Base-by-base conservation (phyloP, 2,888 invertebrate species). In the Agrotis segetum region DNA sequence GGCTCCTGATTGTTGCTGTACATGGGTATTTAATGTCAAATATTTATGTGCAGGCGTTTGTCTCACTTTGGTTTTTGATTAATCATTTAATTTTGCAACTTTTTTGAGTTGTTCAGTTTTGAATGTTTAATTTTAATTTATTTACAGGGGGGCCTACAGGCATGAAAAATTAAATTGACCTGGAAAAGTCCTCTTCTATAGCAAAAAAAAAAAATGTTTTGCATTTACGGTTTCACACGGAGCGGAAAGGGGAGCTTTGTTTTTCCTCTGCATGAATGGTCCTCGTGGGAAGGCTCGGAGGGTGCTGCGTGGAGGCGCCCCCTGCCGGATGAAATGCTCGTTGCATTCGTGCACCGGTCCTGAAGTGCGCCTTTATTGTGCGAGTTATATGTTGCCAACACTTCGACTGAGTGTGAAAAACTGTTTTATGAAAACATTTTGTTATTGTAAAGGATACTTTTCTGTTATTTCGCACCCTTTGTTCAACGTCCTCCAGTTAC, bases 241-340 rank as follows among this genome's bases (percentile, higher is more conserved):
- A 83, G 52, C 69, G 68, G 76, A 84, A 86, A 81, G 76, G 82
- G 83, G 73, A 73, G 84, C 87, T 88, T 87, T 88, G 86, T 89
- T 87, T 87, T 85, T 83, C 75, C 67, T 83, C 63, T 82, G 77
- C 80, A 74, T 88, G 88, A 89, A 90, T 90, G 85, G 84, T 86
- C 79, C 88, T 89, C 83, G 78, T 71, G 84, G 81, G 87, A 81
- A 77, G 76, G 83, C 76, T 74, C 64, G 58, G 80, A 74, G 79
- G 75, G 79, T 52, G 70, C 66, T 62, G 44, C 73, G 24, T 24
- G 13, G 60, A n/a, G 53, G 52, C 69, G 67, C 85, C 79, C 83
- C 77, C 76, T 76, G 64, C 61, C 74, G 81, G 84, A 86, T 87
- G 86, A 87, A 88, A 89, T 85, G 79, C 83, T 81, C 81, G 83